Evolutionary conservation across 2,888 invertebrate species (phyloP).

Genomic region (Seira musarum): DNA sequence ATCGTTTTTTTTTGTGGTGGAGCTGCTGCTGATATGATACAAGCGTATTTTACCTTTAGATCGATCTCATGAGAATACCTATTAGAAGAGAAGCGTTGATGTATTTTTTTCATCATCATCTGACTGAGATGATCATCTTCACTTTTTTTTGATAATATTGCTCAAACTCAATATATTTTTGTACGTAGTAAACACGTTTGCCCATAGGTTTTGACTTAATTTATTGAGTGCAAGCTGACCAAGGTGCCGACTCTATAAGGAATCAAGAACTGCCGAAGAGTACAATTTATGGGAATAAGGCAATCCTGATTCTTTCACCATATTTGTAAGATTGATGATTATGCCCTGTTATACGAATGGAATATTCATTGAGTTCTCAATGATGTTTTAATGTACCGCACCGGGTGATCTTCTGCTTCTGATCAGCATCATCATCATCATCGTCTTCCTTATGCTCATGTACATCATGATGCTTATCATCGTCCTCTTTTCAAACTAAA

Average conservation of each 20-base stretch:
- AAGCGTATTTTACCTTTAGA: not conserved
- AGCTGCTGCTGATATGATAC: not conserved
- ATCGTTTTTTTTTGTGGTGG: slow-evolving; percentile 5
- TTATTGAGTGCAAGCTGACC: slow-evolving; percentile 64
- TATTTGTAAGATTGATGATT: slow-evolving; percentile 64
- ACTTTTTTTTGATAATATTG: slow-evolving; percentile 13
- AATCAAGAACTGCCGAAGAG: slow-evolving; percentile 65
- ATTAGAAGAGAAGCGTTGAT: slow-evolving; percentile 39
- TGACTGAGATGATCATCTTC: not conserved
- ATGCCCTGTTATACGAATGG: slow-evolving; percentile 57
- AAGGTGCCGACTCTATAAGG: slow-evolving; percentile 65
- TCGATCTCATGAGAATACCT: slow-evolving; percentile 47
- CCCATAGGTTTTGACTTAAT: slow-evolving; percentile 62
- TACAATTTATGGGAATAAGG: slow-evolving; percentile 64
- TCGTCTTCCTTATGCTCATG: slow-evolving; percentile 23
- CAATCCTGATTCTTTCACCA: slow-evolving; percentile 65
- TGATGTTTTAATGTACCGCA: slow-evolving; percentile 63
- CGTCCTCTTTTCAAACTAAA: slow-evolving; percentile 18
- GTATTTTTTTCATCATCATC: slow-evolving; percentile 31
- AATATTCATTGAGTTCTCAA: slow-evolving; percentile 64
- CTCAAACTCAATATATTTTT: slow-evolving; percentile 1
- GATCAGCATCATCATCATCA: slow-evolving; percentile 32
- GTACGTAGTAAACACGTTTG: slow-evolving; percentile 54
- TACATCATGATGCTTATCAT: slow-evolving; percentile 52
- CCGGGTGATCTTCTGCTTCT: slow-evolving; percentile 61